Base-by-base conservation (phyloP, 2,113 vertebrate genomes). In the Gymnobelideus leadbeateri region DNA sequence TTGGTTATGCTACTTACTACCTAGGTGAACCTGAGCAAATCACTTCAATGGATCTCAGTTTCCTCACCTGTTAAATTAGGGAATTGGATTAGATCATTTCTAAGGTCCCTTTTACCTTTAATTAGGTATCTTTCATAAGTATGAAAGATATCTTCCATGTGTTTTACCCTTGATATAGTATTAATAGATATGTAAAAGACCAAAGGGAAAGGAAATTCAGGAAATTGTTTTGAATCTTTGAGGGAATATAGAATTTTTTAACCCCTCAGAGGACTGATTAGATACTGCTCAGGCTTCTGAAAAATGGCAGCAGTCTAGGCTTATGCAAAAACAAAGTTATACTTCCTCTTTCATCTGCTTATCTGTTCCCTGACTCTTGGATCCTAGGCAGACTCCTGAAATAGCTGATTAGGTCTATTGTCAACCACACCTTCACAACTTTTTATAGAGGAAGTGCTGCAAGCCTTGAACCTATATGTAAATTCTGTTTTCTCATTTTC, bases 161-260 rank as follows among this genome's bases (percentile, higher is more conserved):
- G 19, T 96, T 90, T 43, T 77, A 91, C 12, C 47, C 91, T 91
- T 57, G 49, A 12, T 37, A 84, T 51, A 47, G 61, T 90, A 57
- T 55, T 61, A 25, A 23, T 51, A 89, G 89, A 91, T 91, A 68
- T 90, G 89, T 54, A 91, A 96, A 43, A 96, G 54, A 52, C 8
- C 14, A 47, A 25, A 25, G n/a, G 2, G 2, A 84, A 19, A 24
- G 53, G 1, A 3, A 61, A 89, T 94, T 23, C 89, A 26, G 51
- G 92, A n/a, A n/a, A n/a, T 68, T 50, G 24, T 53, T 55, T 51
- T 93, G 57, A 50, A 89, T 91, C 61, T 93, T 57, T 46, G 91
- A 89, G 94, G 94, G 12, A n/a, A n/a, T 28, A 6, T 54, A 43
- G 49, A 49, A 37, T 93, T 94, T 91, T 94, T 93, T 51, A 91